Percentiles rank a stretch among this genome's conserved stretches.
Conservation (phyloP, 1,140 invertebrate genomes). For the Ostrea edulis region DNA sequence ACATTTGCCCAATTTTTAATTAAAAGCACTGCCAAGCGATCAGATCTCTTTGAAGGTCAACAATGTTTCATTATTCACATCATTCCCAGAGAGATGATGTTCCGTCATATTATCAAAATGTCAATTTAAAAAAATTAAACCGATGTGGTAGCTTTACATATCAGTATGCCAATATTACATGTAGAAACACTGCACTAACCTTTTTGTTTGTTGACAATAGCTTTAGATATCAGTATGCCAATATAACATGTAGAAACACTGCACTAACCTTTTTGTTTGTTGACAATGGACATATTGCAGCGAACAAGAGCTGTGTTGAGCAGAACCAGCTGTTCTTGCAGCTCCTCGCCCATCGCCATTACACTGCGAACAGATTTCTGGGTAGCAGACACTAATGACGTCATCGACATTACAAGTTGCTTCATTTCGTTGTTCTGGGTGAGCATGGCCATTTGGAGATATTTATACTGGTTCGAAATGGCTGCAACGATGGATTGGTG, state of each 20-base stretch:
- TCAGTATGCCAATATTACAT: too few species aligned
- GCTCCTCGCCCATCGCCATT: conserved; percentile 50
- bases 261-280: conserved; percentile 50
- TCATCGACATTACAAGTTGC: conserved; percentile 56
- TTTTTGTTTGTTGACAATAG: conserved; percentile 54
- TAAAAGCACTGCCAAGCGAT: too few species aligned
- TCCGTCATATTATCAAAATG: too few species aligned
- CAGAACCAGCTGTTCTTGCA: conserved; percentile 55
- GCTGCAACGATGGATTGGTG: conserved; percentile 63
- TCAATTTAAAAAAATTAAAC: too few species aligned
- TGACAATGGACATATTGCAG: conserved; percentile 55
- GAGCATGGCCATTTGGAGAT: conserved; percentile 64
- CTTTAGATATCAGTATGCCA: too few species aligned
- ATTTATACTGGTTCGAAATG: conserved; percentile 68
- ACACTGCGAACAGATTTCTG: conserved; percentile 56
- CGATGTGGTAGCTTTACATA: too few species aligned
- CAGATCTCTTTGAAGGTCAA: background rate
- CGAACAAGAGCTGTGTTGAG: conserved; percentile 55
- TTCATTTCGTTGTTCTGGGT: conserved; percentile 63
- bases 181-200: conserved; percentile 1
- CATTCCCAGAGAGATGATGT: background rate
- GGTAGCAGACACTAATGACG: conserved; percentile 53
- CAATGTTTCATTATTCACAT: background rate
- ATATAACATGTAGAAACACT: too few species aligned
- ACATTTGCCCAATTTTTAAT: too few species aligned